Evolutionary conservation across 2,113 vertebrate species (phyloP), one percentile per base, ranked within the genome.

Genomic region (Melanerpes formicivorus): DNA sequence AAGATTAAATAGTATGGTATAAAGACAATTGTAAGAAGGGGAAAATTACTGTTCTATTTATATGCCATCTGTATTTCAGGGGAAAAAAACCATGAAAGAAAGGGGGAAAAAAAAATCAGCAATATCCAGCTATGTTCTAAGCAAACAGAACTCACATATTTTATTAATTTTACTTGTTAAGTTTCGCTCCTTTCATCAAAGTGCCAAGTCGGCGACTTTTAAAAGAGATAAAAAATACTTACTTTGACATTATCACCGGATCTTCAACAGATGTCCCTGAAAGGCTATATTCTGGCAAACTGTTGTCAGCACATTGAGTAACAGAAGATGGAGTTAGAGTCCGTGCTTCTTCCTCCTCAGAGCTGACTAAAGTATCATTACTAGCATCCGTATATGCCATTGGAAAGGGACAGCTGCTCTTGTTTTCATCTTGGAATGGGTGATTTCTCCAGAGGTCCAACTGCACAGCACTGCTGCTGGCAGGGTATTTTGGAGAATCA

Each of bases 211-310:
- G 5, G 8, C 1, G 1, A 18, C 27, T 79, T 79, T 23, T 2
- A 23, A 32, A 86, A 65, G 18, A 48, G 3, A 48, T 46, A 67
- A 60, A 34, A 27, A 48, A 37, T 34, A 97, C 99, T 98, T 98
- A 99, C 99, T 98, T 97, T 54, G 99, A 99, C 70, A 99, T 96
- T 25, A 99, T 93, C 40, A 99, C 98, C 37, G 99, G 99, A 95
- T 99, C 99, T 77, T 99, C 99, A 60, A 98, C 56, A 29, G 98
- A 98, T 44, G 97, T 56, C 85, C 95, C 70, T 30, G 97, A 95
- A 85, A 97, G 78, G 13, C 94, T 92, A 25, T 94, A 97, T 74
- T 98, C 98, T 88, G 95, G 91, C 81, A 95, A 91, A 63, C 90
- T 94, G 85, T 9, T 94, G 70, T 96, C 97, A 96, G 93, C 88